Evolutionary conservation across 2,888 invertebrate genomes (phyloP).

Genomic region (Mechanitis messenoides): DNA sequence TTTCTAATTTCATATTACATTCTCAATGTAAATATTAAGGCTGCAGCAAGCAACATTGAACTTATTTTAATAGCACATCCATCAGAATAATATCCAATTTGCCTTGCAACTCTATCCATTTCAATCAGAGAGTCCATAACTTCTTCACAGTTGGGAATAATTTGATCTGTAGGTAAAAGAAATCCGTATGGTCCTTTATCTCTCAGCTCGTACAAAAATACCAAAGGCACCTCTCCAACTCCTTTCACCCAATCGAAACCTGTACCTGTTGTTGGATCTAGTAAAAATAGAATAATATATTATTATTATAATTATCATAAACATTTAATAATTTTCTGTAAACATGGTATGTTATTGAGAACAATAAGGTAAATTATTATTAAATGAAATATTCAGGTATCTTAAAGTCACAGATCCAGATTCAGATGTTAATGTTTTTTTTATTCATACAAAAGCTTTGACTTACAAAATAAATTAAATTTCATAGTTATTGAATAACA

Average conservation of each 20-base stretch:
- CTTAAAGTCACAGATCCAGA: no score
- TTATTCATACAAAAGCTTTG: no score
- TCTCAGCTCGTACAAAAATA: slow-evolving; percentile 75
- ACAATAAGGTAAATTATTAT: no score
- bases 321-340: no score
- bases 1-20: not conserved
- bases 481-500: no score
- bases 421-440: no score
- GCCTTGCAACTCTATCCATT: slow-evolving; percentile 45
- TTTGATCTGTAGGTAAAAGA: slow-evolving; percentile 67
- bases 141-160: slow-evolving; percentile 64
- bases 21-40: not conserved
- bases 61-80: slow-evolving; percentile 19
- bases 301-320: no score
- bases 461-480: no score
- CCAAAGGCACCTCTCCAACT: slow-evolving; percentile 66
- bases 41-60: not conserved
- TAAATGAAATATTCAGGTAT: slow-evolving; percentile 21
- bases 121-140: slow-evolving; percentile 57
- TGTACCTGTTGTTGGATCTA: slow-evolving; percentile 61
- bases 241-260: slow-evolving; percentile 77
- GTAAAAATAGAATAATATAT: no score
- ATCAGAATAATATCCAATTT: slow-evolving; percentile 41
- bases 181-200: slow-evolving; percentile 74
- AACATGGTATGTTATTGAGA: no score